Conservation (phyloP, 2,113 vertebrate species). For the Laterallus jamaicensis region DNA sequence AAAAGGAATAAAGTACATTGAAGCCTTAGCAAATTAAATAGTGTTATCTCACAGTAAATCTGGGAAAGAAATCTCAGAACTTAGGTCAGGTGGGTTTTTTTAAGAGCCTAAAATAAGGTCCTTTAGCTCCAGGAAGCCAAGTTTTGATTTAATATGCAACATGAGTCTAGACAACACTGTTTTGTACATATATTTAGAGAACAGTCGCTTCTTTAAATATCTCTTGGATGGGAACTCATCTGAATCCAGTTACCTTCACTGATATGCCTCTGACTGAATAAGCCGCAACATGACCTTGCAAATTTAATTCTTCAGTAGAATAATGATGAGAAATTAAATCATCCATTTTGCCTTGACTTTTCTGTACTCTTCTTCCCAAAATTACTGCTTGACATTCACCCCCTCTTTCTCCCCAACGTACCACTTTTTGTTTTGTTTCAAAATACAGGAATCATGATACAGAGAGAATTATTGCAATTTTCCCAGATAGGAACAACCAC, state of each 20-base stretch:
- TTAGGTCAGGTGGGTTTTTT: background rate
- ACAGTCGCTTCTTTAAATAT: slow-evolving; percentile 23
- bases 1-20: background rate
- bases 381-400: background rate
- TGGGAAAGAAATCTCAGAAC: background rate
- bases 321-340: slow-evolving; percentile 57
- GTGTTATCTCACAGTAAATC: background rate
- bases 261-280: slow-evolving; percentile 29
- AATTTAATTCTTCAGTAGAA: slow-evolving; percentile 60
- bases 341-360: slow-evolving; percentile 35
- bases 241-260: slow-evolving; percentile 54
- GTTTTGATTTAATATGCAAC: slow-evolving; percentile 7
- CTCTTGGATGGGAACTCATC: slow-evolving; percentile 11
- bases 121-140: background rate
- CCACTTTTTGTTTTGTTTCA: background rate
- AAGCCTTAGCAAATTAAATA: background rate
- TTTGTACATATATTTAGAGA: slow-evolving; percentile 41
- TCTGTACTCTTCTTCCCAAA: slow-evolving; percentile 21
- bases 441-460: background rate
- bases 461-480: background rate
- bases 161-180: background rate
- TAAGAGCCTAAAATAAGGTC: background rate
- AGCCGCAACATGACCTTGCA: slow-evolving; percentile 27
- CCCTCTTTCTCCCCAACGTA: background rate
- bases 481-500: background rate